phyloP scores from a whole-genome alignment of 2,797 vertebrate species.

The Notolabrus celidotus region DNA sequence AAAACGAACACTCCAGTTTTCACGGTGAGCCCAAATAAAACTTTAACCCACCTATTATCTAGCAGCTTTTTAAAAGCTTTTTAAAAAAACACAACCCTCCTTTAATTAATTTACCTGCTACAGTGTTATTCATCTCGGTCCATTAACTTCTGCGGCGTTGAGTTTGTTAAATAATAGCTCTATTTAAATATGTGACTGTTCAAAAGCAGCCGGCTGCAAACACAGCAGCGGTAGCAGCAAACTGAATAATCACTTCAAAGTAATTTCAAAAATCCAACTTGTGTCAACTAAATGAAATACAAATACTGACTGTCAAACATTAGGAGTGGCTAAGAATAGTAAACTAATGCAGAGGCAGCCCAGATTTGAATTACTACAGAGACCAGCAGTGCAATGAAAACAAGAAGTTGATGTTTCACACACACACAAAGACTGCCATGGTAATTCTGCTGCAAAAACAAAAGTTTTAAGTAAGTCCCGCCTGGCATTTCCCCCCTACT shows the following conservation, averaged over 20 bases:
- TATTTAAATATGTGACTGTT: conserved; percentile 43
- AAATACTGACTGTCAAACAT: conserved; percentile 18
- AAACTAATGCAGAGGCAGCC: not conserved
- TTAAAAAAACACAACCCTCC: conserved; percentile 23
- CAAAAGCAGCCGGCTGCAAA: conserved; percentile 47
- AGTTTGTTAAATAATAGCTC: conserved; percentile 55
- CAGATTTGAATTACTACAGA: not conserved
- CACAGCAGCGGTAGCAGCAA: conserved; percentile 23
- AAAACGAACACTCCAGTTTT: not conserved
- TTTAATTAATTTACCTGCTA: conserved; percentile 43
- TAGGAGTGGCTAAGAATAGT: not conserved
- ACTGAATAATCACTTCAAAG: conserved; percentile 53
- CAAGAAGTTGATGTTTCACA: not conserved
- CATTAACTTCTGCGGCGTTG: conserved; percentile 38
- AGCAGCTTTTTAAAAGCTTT: conserved; percentile 12
- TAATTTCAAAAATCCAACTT: conserved; percentile 45
- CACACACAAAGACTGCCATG: not conserved
- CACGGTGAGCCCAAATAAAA: not conserved
- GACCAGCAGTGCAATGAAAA: conserved; percentile 1
- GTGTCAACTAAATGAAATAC: conserved; percentile 31
- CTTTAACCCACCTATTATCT: conserved; percentile 21
- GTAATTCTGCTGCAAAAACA: conserved; percentile 2
- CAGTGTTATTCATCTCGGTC: conserved; percentile 54
- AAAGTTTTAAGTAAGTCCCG: conserved; percentile 30
- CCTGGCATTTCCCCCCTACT: conserved; percentile 37